Evolutionary conservation across 2,113 vertebrate species (phyloP), one percentile per base, ranked within the genome.

Genomic region (Myiozetetes cayanensis): DNA sequence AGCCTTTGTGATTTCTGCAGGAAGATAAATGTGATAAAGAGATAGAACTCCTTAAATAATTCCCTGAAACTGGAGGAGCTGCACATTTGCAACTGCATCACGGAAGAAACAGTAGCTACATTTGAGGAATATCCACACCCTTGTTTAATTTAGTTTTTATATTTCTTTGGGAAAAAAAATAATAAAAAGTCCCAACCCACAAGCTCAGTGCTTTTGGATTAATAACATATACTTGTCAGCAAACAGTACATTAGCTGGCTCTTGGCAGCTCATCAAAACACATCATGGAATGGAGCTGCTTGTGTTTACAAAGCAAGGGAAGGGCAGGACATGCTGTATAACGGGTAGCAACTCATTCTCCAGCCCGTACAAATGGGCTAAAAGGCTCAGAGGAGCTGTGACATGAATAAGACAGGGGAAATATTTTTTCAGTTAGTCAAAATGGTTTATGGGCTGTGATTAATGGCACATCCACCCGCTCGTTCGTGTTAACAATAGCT

Each of bases 231-330:
- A 96, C 97, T 97, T 98, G 98, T 98, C 97, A 97, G 97, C 98
- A 98, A 98, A 98, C 95, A 98, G 96, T 96, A 96, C 96, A 95
- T 97, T 98, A 98, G 97, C 97, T 98, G 95, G 95, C 91, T 97
- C 94, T 98, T 98, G 98, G 98, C 97, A 85, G 68, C 49, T 76
- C 89, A 95, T 98, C 98, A 98, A 97, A 97, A 97, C 94, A 96
- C 97, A 98, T 97, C 97, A 96, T 63, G 95, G 97, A 96, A 96
- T 88, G 13, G 71, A 92, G 96, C 97, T 98, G 97, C 94, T 97
- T 33, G 0, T 95, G 95, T 97, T 98, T 97, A 97, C 96, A 92
- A 14, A 97, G 96, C 78, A 90, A 95, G 89, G 94, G 96, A 97
- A 97, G 97, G 95, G 97, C 95, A 96, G 88, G 68, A 58, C 91